Conservation (phyloP, 2,113 vertebrate species). For the Heterotilapia buettikoferi region DNA sequence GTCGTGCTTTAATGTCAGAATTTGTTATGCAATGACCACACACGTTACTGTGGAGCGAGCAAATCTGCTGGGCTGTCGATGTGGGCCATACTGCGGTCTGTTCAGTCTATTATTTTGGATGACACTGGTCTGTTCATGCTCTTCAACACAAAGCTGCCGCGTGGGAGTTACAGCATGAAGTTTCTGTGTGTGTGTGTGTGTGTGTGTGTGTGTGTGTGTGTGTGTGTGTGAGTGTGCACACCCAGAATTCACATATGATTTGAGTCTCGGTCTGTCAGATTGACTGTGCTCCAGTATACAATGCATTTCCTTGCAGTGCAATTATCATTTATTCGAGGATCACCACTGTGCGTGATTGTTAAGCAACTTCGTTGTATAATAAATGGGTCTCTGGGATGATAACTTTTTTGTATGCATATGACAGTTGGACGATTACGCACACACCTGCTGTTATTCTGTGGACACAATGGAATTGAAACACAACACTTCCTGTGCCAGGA, state of each 20-base stretch:
- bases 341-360: neutral
- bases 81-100: slow-evolving; percentile 1
- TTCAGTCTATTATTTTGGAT: slow-evolving; percentile 23
- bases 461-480: neutral
- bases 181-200: neutral
- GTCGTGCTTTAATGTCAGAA: neutral
- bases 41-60: neutral
- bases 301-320: neutral
- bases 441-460: neutral
- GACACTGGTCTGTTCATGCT: slow-evolving; percentile 14
- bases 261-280: neutral
- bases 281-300: slow-evolving; percentile 4
- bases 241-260: slow-evolving; percentile 6
- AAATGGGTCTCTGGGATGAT: slow-evolving; percentile 23
- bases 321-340: slow-evolving; percentile 7
- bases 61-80: neutral
- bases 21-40: neutral
- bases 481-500: neutral
- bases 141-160: slow-evolving; percentile 27
- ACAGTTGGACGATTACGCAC: neutral
- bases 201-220: neutral
- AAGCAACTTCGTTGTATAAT: slow-evolving; percentile 29
- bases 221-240: neutral
- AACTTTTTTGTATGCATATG: neutral
- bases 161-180: slow-evolving; percentile 39